Conservation (phyloP, 2,113 vertebrate species). For the Colaptes auratus region DNA sequence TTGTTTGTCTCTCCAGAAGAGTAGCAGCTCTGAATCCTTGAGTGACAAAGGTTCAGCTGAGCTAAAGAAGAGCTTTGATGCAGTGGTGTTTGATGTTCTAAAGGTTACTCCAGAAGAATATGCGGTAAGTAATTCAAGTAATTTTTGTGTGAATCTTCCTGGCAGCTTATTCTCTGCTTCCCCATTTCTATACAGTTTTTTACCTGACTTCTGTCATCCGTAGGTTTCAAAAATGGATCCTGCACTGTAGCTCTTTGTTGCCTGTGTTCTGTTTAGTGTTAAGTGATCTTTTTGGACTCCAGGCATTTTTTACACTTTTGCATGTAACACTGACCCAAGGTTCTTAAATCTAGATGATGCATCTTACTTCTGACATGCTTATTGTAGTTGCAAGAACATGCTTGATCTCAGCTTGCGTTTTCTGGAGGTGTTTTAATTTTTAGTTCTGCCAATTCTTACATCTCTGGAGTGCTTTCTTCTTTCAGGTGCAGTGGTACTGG, state of each 20-base stretch:
- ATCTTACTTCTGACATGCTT: neutral
- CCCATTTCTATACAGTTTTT: neutral
- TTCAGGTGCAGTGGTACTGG: neutral
- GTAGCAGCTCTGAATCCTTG: constrained; percentile 97
- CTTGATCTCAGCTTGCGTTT: neutral
- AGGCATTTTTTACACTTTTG: too few relatives aligned
- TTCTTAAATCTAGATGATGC: neutral
- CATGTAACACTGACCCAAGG: neutral
- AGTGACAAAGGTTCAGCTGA: constrained; percentile 93
- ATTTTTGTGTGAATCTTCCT: neutral
- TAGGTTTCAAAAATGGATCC: too few relatives aligned
- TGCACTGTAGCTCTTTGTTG: too few relatives aligned
- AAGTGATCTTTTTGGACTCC: too few relatives aligned
- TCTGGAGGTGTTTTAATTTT: neutral
- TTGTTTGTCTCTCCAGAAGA: constrained; percentile 83
- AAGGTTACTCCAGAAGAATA: constrained; percentile 99
- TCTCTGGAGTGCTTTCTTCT: neutral
- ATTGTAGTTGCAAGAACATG: neutral
- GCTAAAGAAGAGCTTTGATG: constrained; percentile 98
- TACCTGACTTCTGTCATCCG: too few relatives aligned
- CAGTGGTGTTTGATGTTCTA: constrained; percentile 95
- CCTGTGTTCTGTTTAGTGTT: too few relatives aligned
- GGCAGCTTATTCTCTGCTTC: too few relatives aligned
- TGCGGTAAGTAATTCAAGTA: constrained; percentile 84
- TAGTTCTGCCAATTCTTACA: neutral